Base-by-base conservation (phyloP, 2,797 vertebrate genomes). In the Danionella dracula region DNA sequence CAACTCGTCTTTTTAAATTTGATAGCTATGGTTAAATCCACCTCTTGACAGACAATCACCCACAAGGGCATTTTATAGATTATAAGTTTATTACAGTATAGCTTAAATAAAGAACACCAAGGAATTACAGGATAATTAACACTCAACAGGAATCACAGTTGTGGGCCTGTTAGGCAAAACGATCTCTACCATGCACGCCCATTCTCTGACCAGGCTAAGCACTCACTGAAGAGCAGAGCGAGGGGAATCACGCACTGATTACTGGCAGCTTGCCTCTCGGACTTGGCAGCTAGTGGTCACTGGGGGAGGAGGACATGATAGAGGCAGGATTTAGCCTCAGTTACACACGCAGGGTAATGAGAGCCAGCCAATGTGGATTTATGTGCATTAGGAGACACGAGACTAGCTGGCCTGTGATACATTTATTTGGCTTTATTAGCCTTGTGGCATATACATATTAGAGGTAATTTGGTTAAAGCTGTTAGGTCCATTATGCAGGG, bases 241-340 rank as follows among this genome's bases (percentile, higher is more conserved):
- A 82, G 80, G 83, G 86, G 81, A 85, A 80, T 83, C 55, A 49
- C 32, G 61, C 77, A 78, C 85, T 82, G 81, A 82, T 78, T 76
- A 78, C 85, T 91, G 89, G 89, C 87, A 89, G 82, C 55, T 81
- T 86, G 89, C 88, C 88, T 65, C 75, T 82, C 79, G 46, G 69
- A 87, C 84, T 90, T 89, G 87, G 88, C 89, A 89, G 85, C 82
- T 68, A 76, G 78, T 79, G 80, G 82, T 87, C 82, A 61, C 77
- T 46, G 79, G 81, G 82, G 86, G 83, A 79, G 55, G 59, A 81
- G 80, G 82, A 84, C 74, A 76, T 69, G 73, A 75, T 70, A 67
- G 73, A 66, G 66, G 70, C 56, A 74, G 76, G 73, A 71, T 78
- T 78, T 78, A 78, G 70, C 64, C 56, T 62, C 68, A 50, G 31